Conservation (phyloP, 1,140 invertebrate genomes). For the Phthorimaea operculella region DNA sequence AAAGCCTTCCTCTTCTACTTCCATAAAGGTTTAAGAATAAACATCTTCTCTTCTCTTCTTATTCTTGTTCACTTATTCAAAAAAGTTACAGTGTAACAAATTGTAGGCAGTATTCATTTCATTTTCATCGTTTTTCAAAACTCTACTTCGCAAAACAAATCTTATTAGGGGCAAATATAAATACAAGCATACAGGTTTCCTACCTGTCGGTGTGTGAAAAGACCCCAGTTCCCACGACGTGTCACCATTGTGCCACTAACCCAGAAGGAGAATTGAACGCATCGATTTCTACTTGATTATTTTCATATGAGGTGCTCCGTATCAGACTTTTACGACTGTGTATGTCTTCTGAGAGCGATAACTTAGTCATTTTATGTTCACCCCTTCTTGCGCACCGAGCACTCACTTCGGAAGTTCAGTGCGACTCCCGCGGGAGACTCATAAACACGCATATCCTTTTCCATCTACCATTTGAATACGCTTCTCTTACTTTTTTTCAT, state of each 20-base stretch:
- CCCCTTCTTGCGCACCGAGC: constrained; percentile 41
- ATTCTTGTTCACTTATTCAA: too few species aligned
- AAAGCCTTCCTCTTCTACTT: too few species aligned
- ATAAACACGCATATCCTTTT: constrained; percentile 60
- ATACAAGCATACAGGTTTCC: too few species aligned
- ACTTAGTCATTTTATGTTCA: constrained; percentile 65
- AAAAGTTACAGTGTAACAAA: too few species aligned
- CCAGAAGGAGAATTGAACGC: constrained; percentile 14
- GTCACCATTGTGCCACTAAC: neutral
- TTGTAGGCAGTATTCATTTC: too few species aligned
- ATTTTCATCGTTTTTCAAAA: too few species aligned
- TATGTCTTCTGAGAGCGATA: constrained; percentile 63
- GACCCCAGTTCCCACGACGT: too few species aligned
- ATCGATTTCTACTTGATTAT: constrained; percentile 56
- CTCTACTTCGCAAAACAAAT: too few species aligned
- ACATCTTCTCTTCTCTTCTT: too few species aligned
- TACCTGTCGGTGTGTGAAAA: too few species aligned
- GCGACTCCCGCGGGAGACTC: constrained; percentile 44
- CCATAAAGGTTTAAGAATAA: too few species aligned
- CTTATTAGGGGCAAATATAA: too few species aligned
- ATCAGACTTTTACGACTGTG: constrained; percentile 58
- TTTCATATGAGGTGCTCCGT: constrained; percentile 53
- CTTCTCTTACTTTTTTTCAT: constrained; percentile 25
- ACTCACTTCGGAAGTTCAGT: constrained; percentile 45
- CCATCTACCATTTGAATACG: constrained; percentile 47